Conservation (phyloP, 2,888 invertebrate species). For the Incurvaria masculella region DNA sequence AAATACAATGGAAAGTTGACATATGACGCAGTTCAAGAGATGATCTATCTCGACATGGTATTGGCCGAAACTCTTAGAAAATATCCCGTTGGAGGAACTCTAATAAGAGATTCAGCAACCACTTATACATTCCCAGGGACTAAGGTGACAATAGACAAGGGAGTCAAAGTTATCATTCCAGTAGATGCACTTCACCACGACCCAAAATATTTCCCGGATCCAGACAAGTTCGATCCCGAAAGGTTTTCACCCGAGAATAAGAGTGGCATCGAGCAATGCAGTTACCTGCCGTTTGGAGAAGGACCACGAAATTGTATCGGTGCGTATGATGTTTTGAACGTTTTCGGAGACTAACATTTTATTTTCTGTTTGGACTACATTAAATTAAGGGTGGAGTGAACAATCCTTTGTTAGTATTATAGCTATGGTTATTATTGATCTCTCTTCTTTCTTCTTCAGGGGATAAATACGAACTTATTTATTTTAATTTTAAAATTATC, state of each 20-base stretch:
- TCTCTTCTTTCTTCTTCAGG: too few species aligned
- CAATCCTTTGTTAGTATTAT: too few species aligned
- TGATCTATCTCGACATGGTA: constrained; percentile 33
- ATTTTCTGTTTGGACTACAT: too few species aligned
- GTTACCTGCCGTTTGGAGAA: constrained; percentile 30
- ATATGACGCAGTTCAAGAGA: constrained; percentile 32
- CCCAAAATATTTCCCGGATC: constrained; percentile 16
- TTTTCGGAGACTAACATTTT: too few species aligned
- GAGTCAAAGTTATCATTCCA: constrained; percentile 18
- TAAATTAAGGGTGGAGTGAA: too few species aligned
- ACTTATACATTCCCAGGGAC: constrained; percentile 24
- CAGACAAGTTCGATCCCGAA: constrained; percentile 18
- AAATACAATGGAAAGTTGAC: constrained; percentile 25
- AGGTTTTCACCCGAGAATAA: constrained; percentile 17
- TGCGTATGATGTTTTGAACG: too few species aligned
- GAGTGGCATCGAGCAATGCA: constrained; percentile 17
- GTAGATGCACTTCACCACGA: constrained; percentile 20
- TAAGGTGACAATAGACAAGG: constrained; percentile 22
- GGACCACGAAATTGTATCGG: constrained; percentile 35
- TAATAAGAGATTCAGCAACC: constrained; percentile 22
- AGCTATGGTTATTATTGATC: too few species aligned
- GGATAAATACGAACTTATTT: too few species aligned
- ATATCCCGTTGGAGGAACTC: constrained; percentile 25
- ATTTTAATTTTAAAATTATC: too few species aligned
- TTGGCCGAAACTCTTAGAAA: constrained; percentile 33